phyloP scores from a whole-genome alignment of 2,113 vertebrate species.

The Anser cygnoides region DNA sequence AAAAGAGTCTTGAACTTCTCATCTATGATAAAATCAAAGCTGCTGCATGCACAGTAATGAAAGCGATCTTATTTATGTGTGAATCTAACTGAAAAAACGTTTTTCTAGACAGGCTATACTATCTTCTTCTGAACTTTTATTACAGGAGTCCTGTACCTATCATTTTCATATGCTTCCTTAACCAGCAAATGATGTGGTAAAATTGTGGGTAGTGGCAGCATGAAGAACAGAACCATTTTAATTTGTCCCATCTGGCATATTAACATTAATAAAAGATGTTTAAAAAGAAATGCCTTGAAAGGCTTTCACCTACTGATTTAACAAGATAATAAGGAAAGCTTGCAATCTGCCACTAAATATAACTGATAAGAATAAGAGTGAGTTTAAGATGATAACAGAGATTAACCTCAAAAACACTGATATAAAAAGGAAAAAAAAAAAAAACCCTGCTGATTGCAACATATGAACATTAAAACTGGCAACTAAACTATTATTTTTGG shows the following conservation, averaged over 20 bases:
- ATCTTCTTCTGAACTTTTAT: constrained; percentile 71
- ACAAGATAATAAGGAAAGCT: constrained; percentile 84
- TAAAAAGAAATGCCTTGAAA: constrained; percentile 80
- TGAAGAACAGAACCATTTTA: constrained; percentile 82
- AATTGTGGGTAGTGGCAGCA: constrained; percentile 80
- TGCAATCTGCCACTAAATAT: constrained; percentile 80
- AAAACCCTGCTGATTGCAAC: constrained; percentile 67
- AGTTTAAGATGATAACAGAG: constrained; percentile 69
- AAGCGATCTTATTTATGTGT: neutral
- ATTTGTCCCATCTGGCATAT: constrained; percentile 86
- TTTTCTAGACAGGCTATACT: constrained; percentile 38
- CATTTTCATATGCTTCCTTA: constrained; percentile 77
- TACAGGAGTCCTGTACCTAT: constrained; percentile 72
- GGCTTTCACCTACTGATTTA: constrained; percentile 85
- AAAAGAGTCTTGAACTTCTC: neutral
- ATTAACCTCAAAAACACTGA: constrained; percentile 75
- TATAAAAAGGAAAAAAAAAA: constrained; percentile 47
- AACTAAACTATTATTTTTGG: constrained; percentile 69
- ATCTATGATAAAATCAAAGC: neutral
- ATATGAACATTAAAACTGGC: constrained; percentile 62
- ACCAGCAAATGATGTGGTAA: constrained; percentile 81
- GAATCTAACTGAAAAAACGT: constrained; percentile 19
- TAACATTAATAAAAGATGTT: constrained; percentile 86
- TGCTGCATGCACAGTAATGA: neutral
- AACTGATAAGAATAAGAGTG: constrained; percentile 75